Base-by-base conservation (phyloP, 2,888 invertebrate genomes). In the Tryphoninae sp. region DNA sequence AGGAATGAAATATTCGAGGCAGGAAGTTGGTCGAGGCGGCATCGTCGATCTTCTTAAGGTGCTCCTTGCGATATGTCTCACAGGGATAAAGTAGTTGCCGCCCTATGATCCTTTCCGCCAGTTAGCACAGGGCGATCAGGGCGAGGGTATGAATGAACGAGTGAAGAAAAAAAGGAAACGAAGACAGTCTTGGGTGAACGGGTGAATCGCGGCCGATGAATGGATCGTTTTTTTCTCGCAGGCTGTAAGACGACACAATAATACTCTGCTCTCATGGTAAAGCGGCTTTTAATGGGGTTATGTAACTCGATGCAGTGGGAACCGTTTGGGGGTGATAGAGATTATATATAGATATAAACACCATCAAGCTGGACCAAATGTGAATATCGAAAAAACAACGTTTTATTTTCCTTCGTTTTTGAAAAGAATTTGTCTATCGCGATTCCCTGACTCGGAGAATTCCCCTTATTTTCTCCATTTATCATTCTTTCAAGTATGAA, bases 271-370 rank as follows among this genome's bases (percentile, higher is more conserved):
- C 65, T 53, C 55, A 51, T 65, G 74, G 74, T 78, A 49, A 69
- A 76, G 77, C 58, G 84, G 87, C 85, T 84, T 81, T 87, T 76
- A 80, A 79, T 77, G 78, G 79, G 84, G 19, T 85, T 84, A 81
- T 86, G 92, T 89, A 91, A 92, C 88, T 89, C 87, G 90, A 92
- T 91, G 89, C 90, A 91, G 91, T 91, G 91, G 91, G 91, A 91
- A 91, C 90, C 87, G 81, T 84, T 55, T 42, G 68, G 23, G 85
- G 87, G 88, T 88, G 40, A 72, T 49, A n/a, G 49, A 23, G 51
- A 53, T 33, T 6, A 7, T 58, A 51, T 74, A 61, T 58, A 33
- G n/a, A 13, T 9, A 33, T 55, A 19, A 13, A 33, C 55, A 68
- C 64, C 51, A 40, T 62, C 74, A 62, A 51, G 40, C 64, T 68